A percentile compares a stretch with the other conserved stretches of the same genome.
phyloP scores from a whole-genome alignment of 2,113 vertebrate species.

The Notothenia coriiceps region DNA sequence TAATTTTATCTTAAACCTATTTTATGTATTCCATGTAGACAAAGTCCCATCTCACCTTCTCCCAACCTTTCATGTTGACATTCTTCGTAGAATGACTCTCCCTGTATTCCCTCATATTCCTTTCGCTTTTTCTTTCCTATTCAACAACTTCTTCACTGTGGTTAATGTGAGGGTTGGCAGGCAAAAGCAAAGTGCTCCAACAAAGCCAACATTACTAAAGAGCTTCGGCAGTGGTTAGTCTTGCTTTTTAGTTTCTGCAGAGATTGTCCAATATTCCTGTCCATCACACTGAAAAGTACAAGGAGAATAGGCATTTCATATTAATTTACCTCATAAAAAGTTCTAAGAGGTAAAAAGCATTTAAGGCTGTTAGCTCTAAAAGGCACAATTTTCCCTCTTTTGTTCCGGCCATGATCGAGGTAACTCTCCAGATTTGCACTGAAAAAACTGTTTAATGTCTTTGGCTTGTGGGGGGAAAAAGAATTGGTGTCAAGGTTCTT shows the following conservation, averaged over 20 bases:
- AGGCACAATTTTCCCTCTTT: constrained; percentile 75
- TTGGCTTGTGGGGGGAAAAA: constrained; percentile 59
- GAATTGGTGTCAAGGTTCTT: constrained; percentile 62
- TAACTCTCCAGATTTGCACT: constrained; percentile 67
- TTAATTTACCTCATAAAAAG: constrained; percentile 73
- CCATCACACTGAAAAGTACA: constrained; percentile 61
- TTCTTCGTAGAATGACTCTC: constrained; percentile 3
- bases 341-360: constrained; percentile 65
- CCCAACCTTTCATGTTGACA: not conserved
- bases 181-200: constrained; percentile 36
- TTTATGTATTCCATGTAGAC: not conserved
- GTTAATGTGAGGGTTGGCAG: constrained; percentile 14
- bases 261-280: constrained; percentile 62
- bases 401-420: constrained; percentile 67
- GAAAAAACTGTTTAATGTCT: constrained; percentile 76
- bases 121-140: not conserved
- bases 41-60: not conserved
- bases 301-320: constrained; percentile 59
- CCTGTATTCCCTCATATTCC: not conserved
- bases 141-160: constrained; percentile 26
- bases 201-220: constrained; percentile 57
- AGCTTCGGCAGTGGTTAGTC: constrained; percentile 52
- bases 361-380: constrained; percentile 72
- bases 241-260: constrained; percentile 60
- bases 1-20: not conserved